Conservation (phyloP, 2,113 vertebrate genomes). For the Glaucomys volans region DNA sequence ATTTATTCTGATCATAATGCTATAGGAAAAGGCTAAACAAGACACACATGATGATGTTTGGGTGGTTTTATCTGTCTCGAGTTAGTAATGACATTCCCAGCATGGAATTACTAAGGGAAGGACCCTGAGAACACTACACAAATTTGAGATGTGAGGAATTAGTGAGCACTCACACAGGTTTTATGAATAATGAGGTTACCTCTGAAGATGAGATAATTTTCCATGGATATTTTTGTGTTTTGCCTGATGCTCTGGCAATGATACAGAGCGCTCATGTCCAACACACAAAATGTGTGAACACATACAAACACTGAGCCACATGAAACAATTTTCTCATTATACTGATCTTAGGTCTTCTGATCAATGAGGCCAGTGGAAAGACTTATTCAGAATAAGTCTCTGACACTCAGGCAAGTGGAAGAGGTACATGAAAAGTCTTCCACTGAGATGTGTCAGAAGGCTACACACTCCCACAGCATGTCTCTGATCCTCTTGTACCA, state of each 20-base stretch:
- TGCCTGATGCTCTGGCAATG: background rate
- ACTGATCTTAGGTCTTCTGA: background rate
- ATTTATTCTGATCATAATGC: background rate
- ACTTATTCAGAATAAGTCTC: background rate
- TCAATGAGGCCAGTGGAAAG: background rate
- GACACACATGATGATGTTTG: conserved; percentile 42
- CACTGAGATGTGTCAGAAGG: background rate
- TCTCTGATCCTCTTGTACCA: background rate
- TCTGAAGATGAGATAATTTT: conserved; percentile 70
- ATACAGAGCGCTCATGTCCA: background rate
- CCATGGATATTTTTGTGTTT: conserved; percentile 52
- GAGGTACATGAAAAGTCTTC: background rate
- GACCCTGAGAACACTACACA: conserved; percentile 18
- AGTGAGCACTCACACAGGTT: background rate
- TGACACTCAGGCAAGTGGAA: background rate
- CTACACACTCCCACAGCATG: background rate
- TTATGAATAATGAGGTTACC: conserved; percentile 55
- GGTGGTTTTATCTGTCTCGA: conserved; percentile 65
- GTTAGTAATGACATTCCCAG: conserved; percentile 66
- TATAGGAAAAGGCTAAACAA: conserved; percentile 64
- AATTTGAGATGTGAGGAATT: conserved; percentile 65
- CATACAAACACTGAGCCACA: background rate
- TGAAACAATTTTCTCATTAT: background rate
- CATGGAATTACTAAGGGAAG: conserved; percentile 12
- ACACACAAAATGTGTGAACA: background rate